Evolutionary conservation across 2,113 vertebrate species (phyloP).

Genomic region (Anoura caudifer): DNA sequence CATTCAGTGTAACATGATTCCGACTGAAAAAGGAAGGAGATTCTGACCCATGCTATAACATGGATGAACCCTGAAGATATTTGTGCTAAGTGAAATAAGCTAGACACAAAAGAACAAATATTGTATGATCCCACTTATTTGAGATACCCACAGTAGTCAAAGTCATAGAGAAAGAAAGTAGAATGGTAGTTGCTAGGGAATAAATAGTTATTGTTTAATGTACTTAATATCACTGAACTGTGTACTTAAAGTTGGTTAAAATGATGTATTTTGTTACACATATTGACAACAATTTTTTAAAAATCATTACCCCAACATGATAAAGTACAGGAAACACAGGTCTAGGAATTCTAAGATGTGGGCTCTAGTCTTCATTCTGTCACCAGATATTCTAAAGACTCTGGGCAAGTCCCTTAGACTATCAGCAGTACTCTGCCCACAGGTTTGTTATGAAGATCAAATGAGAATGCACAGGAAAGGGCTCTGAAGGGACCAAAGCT

Average conservation of each 20-base stretch:
- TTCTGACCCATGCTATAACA: neutral
- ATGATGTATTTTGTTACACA: neutral
- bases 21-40: neutral
- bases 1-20: neutral
- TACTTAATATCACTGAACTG: no score
- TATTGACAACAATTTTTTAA: neutral
- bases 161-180: neutral
- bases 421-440: neutral
- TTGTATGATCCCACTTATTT: neutral
- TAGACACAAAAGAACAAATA: neutral
- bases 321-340: neutral
- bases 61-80: neutral
- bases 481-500: neutral
- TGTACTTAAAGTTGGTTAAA: no score
- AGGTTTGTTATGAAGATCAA: neutral
- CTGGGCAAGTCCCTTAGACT: neutral
- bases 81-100: neutral
- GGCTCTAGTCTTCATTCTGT: neutral
- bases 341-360: neutral
- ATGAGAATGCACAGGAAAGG: neutral
- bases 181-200: neutral
- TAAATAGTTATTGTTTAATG: neutral
- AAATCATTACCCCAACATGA: neutral
- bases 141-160: neutral
- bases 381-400: neutral